Percentiles rank a stretch among this genome's conserved stretches.
phyloP scores from a whole-genome alignment of 2,797 vertebrate genomes.

The Mergus octosetaceus region DNA sequence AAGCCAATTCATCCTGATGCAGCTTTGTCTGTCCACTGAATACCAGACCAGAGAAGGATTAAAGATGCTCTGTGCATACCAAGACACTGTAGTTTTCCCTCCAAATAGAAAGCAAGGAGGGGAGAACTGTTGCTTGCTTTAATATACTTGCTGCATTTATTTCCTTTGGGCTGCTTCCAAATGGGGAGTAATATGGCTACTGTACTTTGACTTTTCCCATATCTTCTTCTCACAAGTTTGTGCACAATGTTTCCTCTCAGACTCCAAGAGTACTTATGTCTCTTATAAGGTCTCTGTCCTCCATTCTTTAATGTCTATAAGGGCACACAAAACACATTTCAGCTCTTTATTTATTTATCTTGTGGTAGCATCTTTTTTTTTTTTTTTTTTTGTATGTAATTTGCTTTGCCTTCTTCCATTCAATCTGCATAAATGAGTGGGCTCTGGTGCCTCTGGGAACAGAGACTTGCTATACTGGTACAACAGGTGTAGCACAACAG shows the following conservation, averaged over 20 bases:
- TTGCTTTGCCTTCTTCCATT: not conserved
- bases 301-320: accelerated
- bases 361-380: not conserved
- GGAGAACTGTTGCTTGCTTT: not conserved
- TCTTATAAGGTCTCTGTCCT: not conserved
- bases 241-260: not conserved
- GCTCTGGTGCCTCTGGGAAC: not conserved
- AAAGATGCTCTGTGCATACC: not conserved
- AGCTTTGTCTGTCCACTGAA: not conserved
- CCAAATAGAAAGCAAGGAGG: not conserved
- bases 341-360: not conserved
- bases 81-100: not conserved
- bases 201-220: not conserved
- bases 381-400: not conserved
- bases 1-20: not conserved
- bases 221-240: not conserved
- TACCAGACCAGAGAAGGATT: not conserved
- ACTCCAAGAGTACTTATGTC: not conserved
- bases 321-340: not conserved
- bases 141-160: not conserved
- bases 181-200: not conserved
- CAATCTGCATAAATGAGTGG: not conserved
- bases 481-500: not conserved
- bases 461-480: not conserved
- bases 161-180: not conserved